Conservation (phyloP, 2,113 vertebrate genomes). For the Pungitius pungitius region DNA sequence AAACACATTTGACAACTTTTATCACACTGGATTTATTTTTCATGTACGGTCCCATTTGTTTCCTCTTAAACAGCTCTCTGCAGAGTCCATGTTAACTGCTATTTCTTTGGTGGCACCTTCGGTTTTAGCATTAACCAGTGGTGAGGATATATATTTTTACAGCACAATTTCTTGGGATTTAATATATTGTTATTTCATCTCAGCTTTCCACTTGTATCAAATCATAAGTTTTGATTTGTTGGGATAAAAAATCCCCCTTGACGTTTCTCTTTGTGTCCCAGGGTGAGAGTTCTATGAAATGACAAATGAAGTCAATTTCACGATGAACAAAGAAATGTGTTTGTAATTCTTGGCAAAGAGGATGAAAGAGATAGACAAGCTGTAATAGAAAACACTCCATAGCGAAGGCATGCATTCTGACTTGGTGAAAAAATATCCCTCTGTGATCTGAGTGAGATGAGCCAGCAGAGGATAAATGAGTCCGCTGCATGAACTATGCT, state of each 20-base stretch:
- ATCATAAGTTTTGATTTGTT: conserved; percentile 35
- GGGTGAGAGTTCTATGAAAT: conserved; percentile 52
- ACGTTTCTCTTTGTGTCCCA: conserved; percentile 44
- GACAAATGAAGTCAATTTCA: conserved; percentile 65
- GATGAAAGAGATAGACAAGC: conserved; percentile 63
- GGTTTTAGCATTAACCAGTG: conserved; percentile 27
- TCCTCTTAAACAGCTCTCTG: conserved; percentile 36
- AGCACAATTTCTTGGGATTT: conserved; percentile 10
- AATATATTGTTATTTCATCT: conserved; percentile 31
- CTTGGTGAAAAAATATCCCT: conserved; percentile 35
- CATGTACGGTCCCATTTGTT: conserved; percentile 39
- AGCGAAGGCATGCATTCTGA: conserved; percentile 33
- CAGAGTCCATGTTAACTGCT: conserved; percentile 36
- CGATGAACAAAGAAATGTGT: conserved; percentile 64
- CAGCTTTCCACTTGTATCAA: conserved; percentile 44
- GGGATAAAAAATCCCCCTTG: conserved; percentile 24
- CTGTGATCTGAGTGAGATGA: conserved; percentile 57
- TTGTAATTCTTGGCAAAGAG: conserved; percentile 67
- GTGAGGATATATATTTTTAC: conserved; percentile 44
- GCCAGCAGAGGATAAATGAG: conserved; percentile 52
- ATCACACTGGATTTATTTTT: conserved; percentile 61
- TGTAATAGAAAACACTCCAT: conserved; percentile 67
- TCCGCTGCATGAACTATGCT: conserved; percentile 47
- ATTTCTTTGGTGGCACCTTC: conserved; percentile 58
- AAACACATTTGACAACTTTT: conserved; percentile 64